Conservation (phyloP, 2,888 invertebrate species). For the Cataglyphis cursor region DNA sequence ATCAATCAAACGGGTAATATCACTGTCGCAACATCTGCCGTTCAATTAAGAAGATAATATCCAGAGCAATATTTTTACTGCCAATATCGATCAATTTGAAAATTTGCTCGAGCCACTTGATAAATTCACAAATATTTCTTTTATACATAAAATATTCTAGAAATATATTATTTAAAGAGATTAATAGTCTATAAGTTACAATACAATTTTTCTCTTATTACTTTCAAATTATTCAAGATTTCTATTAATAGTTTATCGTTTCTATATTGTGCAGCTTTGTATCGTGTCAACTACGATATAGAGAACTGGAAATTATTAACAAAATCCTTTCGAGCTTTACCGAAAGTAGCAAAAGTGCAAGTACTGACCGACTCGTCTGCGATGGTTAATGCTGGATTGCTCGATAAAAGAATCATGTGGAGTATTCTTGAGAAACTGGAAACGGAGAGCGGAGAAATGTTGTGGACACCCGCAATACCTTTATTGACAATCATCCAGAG, state of each 20-base stretch:
- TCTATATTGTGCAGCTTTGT: conserved; percentile 88
- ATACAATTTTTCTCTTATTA: not conserved
- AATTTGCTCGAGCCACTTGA: conserved; percentile 9
- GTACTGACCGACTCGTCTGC: conserved; percentile 91
- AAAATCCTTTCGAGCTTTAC: conserved; percentile 88
- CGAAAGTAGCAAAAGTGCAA: conserved; percentile 90
- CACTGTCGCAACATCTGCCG: conserved; percentile 26
- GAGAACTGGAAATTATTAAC: conserved; percentile 89
- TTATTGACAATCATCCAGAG: conserved; percentile 87
- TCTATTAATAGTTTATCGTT: not conserved
- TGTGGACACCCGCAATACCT: conserved; percentile 89
- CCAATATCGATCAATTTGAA: conserved; percentile 32
- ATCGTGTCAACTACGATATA: conserved; percentile 90
- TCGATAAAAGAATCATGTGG: conserved; percentile 89
- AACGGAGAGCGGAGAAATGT: conserved; percentile 88
- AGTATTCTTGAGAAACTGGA: conserved; percentile 88
- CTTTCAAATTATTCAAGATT: not conserved
- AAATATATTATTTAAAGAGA: not conserved
- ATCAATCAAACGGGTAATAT: conserved; percentile 89
- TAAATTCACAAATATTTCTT: conserved; percentile 14
- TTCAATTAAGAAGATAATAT: conserved; percentile 43
- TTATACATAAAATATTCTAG: not conserved
- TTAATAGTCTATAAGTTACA: not conserved
- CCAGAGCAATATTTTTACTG: conserved; percentile 24
- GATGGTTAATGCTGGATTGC: conserved; percentile 88